Evolutionary conservation across 2,888 invertebrate species (phyloP), one percentile per base, ranked within the genome.

Genomic region (Subacronicta megacephala): DNA sequence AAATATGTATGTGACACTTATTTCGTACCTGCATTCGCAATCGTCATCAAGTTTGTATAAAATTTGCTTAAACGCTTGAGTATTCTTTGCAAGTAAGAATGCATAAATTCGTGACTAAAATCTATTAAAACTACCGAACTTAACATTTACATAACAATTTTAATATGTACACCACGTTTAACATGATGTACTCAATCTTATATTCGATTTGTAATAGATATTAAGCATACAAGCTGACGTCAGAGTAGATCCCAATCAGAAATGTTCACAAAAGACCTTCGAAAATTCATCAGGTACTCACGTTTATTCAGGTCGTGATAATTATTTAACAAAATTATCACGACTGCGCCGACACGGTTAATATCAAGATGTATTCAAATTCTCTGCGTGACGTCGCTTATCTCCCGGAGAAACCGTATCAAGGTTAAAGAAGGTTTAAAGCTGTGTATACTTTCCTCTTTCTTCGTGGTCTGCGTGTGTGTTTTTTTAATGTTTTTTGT

Each of bases 251-350:
- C 33, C 37, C 63, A 64, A 63, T 72, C 53, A 46, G 26, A 55
- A 58, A 57, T 62, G 44, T 58, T 40, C 42, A 33, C 17, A 15
- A 17, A 52, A 63, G 61, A 64, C 75, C 78, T 77, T 76, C 69
- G 51, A 61, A 71, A 64, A 52, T 47, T 71, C 57, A 70, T 67
- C 51, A 58, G 57, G 53, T 53, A 46, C 70, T 70, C 76, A 75
- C 72, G 76, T 69, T 72, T 77, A 70, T 72, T 72, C 58, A 68
- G 62, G 51, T 57, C 50, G 72, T 77, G 82, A 80, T 84, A 81
- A 85, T 82, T 78, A 72, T 75, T 78, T 67, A 69, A 58, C 41
- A 62, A 75, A 80, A 73, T 83, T 83, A 84, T 79, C 81, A 78
- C 62, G 60, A 52, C 55, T 54, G 58, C 52, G 69, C 76, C 75